phyloP scores from a whole-genome alignment of 1,140 invertebrate genomes.

The Drosophila pseudoobscura region DNA sequence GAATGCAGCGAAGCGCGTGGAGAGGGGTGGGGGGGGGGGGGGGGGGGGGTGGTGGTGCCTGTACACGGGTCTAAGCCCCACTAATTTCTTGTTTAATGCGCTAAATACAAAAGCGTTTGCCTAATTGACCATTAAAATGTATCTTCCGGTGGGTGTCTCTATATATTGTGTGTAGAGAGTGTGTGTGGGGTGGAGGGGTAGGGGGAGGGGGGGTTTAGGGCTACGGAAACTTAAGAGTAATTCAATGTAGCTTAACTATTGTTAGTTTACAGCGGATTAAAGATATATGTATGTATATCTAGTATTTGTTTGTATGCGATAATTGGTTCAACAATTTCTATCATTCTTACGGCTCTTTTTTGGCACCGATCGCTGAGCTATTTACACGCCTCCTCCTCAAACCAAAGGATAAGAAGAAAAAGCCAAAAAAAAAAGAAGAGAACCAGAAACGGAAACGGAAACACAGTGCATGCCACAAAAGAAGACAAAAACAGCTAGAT shows the following conservation, averaged over 20 bases:
- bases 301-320: constrained; percentile 31
- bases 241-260: constrained; percentile 66
- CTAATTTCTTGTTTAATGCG: constrained; percentile 63
- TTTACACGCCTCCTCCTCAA: constrained; percentile 66
- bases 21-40: too few species aligned
- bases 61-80: constrained; percentile 67
- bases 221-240: constrained; percentile 70
- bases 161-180: constrained; percentile 16
- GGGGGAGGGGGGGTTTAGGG: constrained; percentile 21
- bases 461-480: background rate
- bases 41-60: constrained; percentile 6
- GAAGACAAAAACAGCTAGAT: background rate
- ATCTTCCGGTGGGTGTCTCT: constrained; percentile 11
- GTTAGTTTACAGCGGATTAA: constrained; percentile 58
- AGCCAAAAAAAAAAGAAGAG: background rate
- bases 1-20: constrained; percentile 18
- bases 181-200: background rate
- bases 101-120: constrained; percentile 76
- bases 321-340: constrained; percentile 74
- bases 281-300: constrained; percentile 18
- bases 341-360: constrained; percentile 67
- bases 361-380: constrained; percentile 41
- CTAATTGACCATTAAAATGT: constrained; percentile 50
- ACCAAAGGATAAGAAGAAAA: constrained; percentile 39
- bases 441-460: background rate